Conservation (phyloP, 2,888 invertebrate species). For the Campaea margaritaria region DNA sequence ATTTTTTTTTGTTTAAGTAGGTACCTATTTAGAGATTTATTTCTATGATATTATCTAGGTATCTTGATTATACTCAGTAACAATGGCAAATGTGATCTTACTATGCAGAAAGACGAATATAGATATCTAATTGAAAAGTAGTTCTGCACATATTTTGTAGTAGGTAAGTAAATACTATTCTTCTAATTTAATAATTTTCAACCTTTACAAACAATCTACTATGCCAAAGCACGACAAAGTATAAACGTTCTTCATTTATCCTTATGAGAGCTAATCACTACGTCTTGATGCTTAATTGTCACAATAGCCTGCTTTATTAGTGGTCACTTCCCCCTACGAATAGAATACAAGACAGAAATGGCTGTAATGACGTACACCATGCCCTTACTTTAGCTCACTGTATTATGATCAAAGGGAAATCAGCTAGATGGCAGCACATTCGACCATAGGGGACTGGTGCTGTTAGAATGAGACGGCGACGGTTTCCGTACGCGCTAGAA, state of each 20-base stretch:
- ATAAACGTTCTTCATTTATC: constrained; percentile 1
- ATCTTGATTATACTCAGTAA: too few species aligned
- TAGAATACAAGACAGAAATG: constrained; percentile 8
- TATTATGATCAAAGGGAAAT: constrained; percentile 58
- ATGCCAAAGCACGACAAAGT: neutral
- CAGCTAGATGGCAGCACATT: constrained; percentile 73
- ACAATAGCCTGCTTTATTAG: constrained; percentile 12
- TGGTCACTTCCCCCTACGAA: constrained; percentile 22
- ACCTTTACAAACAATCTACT: neutral
- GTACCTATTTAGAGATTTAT: too few species aligned
- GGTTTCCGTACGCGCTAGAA: constrained; percentile 53
- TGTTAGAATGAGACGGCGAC: constrained; percentile 52
- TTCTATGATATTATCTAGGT: too few species aligned
- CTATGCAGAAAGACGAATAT: too few species aligned
- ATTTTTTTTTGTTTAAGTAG: neutral
- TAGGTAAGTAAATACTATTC: neutral
- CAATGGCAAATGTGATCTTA: too few species aligned
- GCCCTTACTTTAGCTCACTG: constrained; percentile 30
- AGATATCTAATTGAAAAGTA: too few species aligned
- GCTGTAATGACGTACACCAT: constrained; percentile 4
- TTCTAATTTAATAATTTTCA: neutral
- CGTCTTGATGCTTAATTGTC: constrained; percentile 15
- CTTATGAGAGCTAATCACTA: neutral
- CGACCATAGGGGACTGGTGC: constrained; percentile 43
- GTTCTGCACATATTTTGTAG: too few species aligned